phyloP scores from a whole-genome alignment of 2,113 vertebrate genomes.

The Pantherophis guttatus region DNA sequence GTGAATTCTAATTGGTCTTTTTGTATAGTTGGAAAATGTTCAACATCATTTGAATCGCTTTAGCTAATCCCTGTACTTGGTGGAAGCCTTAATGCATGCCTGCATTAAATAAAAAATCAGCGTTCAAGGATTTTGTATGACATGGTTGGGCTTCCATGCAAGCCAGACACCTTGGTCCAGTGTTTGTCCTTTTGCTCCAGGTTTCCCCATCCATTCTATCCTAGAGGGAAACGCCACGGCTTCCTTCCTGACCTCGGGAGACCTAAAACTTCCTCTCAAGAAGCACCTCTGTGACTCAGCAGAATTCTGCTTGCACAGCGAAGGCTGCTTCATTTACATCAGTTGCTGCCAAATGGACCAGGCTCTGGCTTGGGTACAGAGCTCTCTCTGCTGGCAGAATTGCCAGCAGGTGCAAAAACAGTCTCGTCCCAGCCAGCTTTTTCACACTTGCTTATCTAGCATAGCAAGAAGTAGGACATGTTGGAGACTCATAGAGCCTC shows the following conservation, averaged over 20 bases:
- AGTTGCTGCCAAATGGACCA: background rate
- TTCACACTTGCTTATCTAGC: background rate
- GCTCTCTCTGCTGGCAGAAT: background rate
- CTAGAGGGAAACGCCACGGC: background rate
- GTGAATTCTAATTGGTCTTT: background rate
- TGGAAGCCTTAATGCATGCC: background rate
- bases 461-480: background rate
- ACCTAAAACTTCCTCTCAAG: no score
- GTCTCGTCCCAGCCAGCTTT: background rate
- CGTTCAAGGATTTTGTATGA: background rate
- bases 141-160: background rate
- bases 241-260: background rate
- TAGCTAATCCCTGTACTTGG: background rate
- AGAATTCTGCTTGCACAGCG: background rate
- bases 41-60: background rate
- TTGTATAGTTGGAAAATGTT: background rate
- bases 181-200: background rate
- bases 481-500: background rate
- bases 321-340: background rate
- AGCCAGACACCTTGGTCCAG: no score
- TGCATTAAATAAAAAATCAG: background rate
- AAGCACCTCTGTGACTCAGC: background rate
- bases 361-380: background rate
- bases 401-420: background rate
- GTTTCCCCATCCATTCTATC: background rate